Evolutionary conservation across 2,113 vertebrate species (phyloP).

Genomic region (Oryzias melastigma): DNA sequence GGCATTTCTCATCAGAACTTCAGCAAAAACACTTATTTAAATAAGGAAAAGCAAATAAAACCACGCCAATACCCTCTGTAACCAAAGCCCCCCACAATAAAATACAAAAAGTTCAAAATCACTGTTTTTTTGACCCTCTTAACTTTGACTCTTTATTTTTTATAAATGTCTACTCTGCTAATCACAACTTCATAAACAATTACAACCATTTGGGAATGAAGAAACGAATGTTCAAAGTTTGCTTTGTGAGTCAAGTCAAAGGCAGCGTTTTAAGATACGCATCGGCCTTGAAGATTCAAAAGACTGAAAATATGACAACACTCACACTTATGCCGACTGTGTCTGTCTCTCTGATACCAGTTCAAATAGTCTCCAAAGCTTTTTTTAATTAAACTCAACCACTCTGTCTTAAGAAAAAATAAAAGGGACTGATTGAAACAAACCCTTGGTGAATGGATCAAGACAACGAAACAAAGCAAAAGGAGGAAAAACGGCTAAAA

Average conservation of each 20-base stretch:
- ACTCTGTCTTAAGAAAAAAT: neutral
- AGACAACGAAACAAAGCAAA: neutral
- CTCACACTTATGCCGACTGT: neutral
- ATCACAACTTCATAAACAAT: constrained; percentile 1
- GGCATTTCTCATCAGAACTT: too few relatives aligned
- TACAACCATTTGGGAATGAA: too few relatives aligned
- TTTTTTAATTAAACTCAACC: neutral
- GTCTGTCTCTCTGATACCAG: neutral
- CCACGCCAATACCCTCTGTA: neutral
- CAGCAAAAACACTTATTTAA: too few relatives aligned
- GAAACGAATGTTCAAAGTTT: neutral
- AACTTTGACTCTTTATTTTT: too few relatives aligned
- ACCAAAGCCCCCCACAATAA: neutral
- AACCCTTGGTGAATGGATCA: neutral
- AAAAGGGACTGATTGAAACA: neutral
- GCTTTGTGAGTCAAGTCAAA: neutral
- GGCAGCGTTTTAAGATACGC: neutral
- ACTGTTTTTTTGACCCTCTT: too few relatives aligned
- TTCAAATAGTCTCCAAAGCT: constrained; percentile 8
- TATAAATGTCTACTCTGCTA: neutral
- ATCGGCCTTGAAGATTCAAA: constrained; percentile 7
- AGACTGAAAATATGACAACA: neutral
- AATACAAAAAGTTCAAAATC: too few relatives aligned
- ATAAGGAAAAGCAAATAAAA: neutral
- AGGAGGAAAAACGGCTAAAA: neutral